A percentile compares a stretch with the other conserved stretches of the same genome.
These are phyloP conservation scores for Onthophagus sagittarius DNA, from an alignment of 2,888 invertebrate species.

Conservation along the genomic window DNA sequence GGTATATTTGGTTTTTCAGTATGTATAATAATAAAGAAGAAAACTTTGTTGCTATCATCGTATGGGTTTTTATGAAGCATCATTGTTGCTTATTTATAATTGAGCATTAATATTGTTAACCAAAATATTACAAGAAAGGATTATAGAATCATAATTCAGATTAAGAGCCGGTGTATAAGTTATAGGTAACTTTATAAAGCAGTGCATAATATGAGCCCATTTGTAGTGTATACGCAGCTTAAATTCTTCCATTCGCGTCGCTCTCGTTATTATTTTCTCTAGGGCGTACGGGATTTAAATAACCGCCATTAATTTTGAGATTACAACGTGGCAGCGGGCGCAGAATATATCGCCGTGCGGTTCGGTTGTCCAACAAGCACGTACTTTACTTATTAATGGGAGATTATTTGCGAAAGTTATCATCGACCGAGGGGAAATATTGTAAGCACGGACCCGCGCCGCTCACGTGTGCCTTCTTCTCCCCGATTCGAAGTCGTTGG, in stretches of 20 bases:
- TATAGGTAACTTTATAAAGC: neutral
- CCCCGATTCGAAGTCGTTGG: neutral
- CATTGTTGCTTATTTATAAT: too few species aligned
- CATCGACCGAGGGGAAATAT: neutral
- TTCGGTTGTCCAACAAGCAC: constrained; percentile 10
- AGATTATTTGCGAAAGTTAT: constrained; percentile 13
- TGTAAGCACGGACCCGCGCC: neutral
- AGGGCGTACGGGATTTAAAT: constrained; percentile 8
- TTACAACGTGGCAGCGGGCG: constrained; percentile 2
- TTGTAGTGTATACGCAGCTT: neutral
- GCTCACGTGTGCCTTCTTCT: neutral
- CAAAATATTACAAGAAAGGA: too few species aligned
- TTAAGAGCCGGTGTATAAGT: neutral
- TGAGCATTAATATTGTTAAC: too few species aligned
- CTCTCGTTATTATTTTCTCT: neutral
- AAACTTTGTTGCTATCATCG: too few species aligned
- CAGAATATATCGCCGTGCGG: constrained; percentile 5
- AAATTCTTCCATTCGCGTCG: neutral
- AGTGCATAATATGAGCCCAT: neutral
- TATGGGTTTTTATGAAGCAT: too few species aligned
- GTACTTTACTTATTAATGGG: constrained; percentile 14
- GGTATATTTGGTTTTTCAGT: too few species aligned
- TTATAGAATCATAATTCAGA: too few species aligned
- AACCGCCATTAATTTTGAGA: constrained; percentile 7
- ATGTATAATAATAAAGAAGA: too few species aligned